Evolutionary conservation across 2,888 invertebrate species (phyloP).

Genomic region (Timema podura): DNA sequence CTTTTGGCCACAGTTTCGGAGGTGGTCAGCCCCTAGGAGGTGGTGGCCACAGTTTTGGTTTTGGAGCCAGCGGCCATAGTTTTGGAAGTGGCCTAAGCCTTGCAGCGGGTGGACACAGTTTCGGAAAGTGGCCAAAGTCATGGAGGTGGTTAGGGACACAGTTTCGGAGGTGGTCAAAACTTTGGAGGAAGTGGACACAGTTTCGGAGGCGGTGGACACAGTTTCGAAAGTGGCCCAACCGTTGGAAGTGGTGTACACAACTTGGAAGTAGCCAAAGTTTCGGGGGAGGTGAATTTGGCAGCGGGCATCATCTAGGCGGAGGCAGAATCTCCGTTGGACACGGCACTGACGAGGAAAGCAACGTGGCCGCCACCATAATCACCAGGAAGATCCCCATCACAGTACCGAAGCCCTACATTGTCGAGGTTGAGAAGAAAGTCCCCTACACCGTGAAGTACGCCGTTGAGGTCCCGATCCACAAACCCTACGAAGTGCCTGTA

Average conservation of each 20-base stretch:
- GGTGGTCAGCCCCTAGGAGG: too few relatives aligned
- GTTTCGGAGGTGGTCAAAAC: neutral
- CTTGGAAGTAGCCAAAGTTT: neutral
- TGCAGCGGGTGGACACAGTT: too few relatives aligned
- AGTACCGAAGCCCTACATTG: slow-evolving; percentile 44
- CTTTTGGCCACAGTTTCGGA: too few relatives aligned
- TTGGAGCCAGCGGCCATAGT: too few relatives aligned
- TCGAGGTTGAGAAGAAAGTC: slow-evolving; percentile 40
- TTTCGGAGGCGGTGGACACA: neutral
- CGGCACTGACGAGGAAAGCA: slow-evolving; percentile 19
- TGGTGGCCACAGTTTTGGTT: too few relatives aligned
- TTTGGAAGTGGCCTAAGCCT: too few relatives aligned
- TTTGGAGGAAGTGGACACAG: neutral
- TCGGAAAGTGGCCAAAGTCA: too few relatives aligned
- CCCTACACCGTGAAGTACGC: slow-evolving; percentile 46
- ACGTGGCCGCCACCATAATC: slow-evolving; percentile 26
- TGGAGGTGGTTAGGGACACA: neutral
- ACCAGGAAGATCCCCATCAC: slow-evolving; percentile 27
- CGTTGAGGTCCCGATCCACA: slow-evolving; percentile 54
- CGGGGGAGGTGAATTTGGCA: neutral
- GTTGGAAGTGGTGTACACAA: neutral
- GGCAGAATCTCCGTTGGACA: neutral
- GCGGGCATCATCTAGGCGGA: neutral
- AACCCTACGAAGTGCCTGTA: slow-evolving; percentile 64
- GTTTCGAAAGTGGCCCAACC: neutral